These are phyloP conservation scores for Siniperca undulata DNA, from an alignment of 2,797 vertebrate species.

Conservation along the genomic window DNA sequence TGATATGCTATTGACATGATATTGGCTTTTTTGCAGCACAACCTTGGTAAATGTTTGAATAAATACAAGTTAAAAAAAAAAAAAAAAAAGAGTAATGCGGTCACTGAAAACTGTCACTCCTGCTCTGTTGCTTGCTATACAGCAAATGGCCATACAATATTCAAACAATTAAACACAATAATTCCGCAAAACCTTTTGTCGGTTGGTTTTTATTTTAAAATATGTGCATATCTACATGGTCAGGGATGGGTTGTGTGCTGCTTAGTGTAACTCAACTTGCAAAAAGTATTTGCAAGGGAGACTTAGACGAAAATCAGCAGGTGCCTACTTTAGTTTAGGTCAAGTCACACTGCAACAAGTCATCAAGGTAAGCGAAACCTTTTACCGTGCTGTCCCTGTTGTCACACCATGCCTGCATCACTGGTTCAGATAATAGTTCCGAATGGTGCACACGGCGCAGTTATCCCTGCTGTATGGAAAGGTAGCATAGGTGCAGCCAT, in stretches of 20 bases:
- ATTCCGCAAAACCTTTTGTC: not conserved
- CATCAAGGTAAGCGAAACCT: not conserved
- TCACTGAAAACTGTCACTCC: not conserved
- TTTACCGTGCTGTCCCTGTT: not conserved
- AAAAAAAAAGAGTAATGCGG: not conserved
- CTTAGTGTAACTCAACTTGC: not conserved
- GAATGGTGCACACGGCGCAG: not conserved
- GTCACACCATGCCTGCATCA: not conserved
- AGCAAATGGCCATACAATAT: not conserved
- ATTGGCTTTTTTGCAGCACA: not conserved
- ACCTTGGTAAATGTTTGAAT: not conserved
- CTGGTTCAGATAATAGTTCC: not conserved
- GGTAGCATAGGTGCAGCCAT: not conserved
- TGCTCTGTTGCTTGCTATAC: not conserved
- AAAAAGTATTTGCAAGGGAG: not conserved
- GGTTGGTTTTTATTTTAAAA: not conserved
- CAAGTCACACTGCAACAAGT: constrained; percentile 3
- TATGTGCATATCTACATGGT: not conserved
- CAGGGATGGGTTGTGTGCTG: not conserved
- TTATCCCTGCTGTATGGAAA: not conserved
- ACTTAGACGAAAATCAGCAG: not conserved
- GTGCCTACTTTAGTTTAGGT: not conserved
- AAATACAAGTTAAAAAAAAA: not conserved
- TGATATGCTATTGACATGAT: not conserved
- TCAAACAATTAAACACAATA: constrained; percentile 10